phyloP scores from a whole-genome alignment of 2,797 vertebrate genomes.

The Enteromius unitaeniatus region DNA sequence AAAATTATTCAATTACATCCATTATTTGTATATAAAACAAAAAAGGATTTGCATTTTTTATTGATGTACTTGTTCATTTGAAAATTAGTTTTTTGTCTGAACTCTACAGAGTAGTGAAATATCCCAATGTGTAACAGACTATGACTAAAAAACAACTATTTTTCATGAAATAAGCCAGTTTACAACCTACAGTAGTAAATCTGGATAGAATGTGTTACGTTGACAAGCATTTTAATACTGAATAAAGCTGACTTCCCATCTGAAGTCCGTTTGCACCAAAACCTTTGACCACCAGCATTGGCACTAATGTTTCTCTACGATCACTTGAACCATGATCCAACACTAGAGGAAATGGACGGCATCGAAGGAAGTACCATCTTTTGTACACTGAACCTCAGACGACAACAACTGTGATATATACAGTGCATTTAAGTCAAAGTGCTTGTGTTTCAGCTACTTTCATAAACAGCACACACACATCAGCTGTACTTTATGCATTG shows the following conservation, averaged over 20 bases:
- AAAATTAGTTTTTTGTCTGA: neutral
- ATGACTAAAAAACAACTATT: neutral
- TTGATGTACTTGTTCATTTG: no score
- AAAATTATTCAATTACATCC: neutral
- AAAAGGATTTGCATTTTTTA: neutral
- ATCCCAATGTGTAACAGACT: constrained; percentile 1
- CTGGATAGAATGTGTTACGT: neutral
- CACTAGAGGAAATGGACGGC: neutral
- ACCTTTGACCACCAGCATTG: neutral
- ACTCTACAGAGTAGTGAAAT: neutral
- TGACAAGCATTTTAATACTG: constrained; percentile 21
- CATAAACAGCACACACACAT: constrained; percentile 37
- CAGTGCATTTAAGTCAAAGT: constrained; percentile 15
- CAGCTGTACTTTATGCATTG: constrained; percentile 22
- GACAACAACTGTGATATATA: neutral
- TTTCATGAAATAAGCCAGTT: neutral
- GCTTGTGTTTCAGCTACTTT: constrained; percentile 18
- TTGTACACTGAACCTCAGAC: constrained; percentile 13
- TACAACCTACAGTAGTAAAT: neutral
- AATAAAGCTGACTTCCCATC: neutral
- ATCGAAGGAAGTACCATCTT: neutral
- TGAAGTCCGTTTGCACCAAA: neutral
- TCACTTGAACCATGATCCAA: neutral
- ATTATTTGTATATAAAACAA: neutral
- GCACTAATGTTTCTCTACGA: neutral